These are phyloP conservation scores for Tetramorium simillimum DNA, from an alignment of 1,140 invertebrate species.

Conservation along the genomic window DNA sequence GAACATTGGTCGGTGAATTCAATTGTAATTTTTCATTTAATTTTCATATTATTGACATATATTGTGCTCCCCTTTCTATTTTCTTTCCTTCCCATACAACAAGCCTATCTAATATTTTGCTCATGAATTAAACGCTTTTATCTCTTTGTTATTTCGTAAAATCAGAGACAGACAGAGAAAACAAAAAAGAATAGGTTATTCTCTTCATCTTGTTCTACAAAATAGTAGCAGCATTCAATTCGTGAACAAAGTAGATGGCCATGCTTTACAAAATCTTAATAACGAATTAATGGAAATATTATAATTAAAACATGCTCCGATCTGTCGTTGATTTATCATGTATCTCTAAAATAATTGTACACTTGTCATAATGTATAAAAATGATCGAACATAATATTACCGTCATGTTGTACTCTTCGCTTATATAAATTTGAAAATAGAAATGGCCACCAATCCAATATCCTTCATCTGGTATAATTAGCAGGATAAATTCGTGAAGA, in stretches of 20 bases:
- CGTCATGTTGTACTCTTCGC: slow-evolving; percentile 98
- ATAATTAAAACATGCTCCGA: too few relatives aligned
- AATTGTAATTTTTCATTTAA: not conserved
- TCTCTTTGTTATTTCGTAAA: too few relatives aligned
- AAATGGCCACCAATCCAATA: slow-evolving; percentile 95
- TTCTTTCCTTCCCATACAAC: not conserved
- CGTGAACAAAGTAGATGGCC: too few relatives aligned
- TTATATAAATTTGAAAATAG: slow-evolving; percentile 93
- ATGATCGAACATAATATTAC: slow-evolving; percentile 85
- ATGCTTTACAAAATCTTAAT: too few relatives aligned
- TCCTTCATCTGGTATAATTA: slow-evolving; percentile 94
- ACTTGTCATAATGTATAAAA: slow-evolving; percentile 7
- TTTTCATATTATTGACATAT: not conserved
- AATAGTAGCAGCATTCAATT: too few relatives aligned
- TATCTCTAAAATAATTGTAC: not conserved
- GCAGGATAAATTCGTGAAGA: slow-evolving; percentile 92
- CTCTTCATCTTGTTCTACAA: too few relatives aligned
- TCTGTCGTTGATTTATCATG: slow-evolving; percentile 47
- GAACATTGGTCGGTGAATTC: not conserved
- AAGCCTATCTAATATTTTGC: too few relatives aligned
- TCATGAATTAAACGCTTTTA: too few relatives aligned
- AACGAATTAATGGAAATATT: too few relatives aligned
- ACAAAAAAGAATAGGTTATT: too few relatives aligned
- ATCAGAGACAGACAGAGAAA: too few relatives aligned
- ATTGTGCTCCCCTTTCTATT: not conserved